phyloP scores from a whole-genome alignment of 1,140 invertebrate genomes.

The Drosophila takahashii region DNA sequence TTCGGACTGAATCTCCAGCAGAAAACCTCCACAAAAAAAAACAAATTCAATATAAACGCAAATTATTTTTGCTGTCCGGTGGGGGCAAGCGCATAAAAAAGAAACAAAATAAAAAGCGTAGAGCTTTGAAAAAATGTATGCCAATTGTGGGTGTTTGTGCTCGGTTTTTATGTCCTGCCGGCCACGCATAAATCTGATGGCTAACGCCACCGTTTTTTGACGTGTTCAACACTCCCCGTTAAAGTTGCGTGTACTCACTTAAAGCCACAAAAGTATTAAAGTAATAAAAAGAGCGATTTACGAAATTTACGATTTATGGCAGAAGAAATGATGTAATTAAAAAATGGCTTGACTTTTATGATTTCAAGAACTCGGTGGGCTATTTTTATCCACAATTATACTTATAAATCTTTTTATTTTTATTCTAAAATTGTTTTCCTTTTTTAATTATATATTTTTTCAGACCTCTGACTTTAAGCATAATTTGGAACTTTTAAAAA shows the following conservation, averaged over 20 bases:
- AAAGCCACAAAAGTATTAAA: neutral
- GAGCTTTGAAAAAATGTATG: conserved; percentile 22
- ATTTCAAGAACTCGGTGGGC: neutral
- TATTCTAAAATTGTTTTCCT: neutral
- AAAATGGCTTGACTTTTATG: neutral
- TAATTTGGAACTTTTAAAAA: neutral
- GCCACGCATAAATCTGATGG: conserved; percentile 45
- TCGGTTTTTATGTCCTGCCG: conserved; percentile 40
- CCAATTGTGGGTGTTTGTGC: conserved; percentile 20
- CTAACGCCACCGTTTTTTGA: conserved; percentile 21
- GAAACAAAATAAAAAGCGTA: neutral
- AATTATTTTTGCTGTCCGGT: conserved; percentile 62
- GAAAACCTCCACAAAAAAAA: conserved; percentile 21
- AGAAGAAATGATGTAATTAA: neutral
- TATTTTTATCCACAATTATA: neutral
- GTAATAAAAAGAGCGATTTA: neutral
- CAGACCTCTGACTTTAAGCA: too few species aligned
- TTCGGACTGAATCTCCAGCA: conserved; percentile 20
- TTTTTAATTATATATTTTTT: neutral
- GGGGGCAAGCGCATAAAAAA: conserved; percentile 16
- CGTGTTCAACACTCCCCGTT: conserved; percentile 21
- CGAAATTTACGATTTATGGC: too few species aligned
- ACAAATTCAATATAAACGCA: conserved; percentile 74
- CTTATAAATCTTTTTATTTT: neutral
- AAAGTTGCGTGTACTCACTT: conserved; percentile 2